A percentile compares a stretch with the other conserved stretches of the same genome.
Conservation (phyloP, 92 coral and sea anemone genomes). For the Anthopleura xanthogrammica region DNA sequence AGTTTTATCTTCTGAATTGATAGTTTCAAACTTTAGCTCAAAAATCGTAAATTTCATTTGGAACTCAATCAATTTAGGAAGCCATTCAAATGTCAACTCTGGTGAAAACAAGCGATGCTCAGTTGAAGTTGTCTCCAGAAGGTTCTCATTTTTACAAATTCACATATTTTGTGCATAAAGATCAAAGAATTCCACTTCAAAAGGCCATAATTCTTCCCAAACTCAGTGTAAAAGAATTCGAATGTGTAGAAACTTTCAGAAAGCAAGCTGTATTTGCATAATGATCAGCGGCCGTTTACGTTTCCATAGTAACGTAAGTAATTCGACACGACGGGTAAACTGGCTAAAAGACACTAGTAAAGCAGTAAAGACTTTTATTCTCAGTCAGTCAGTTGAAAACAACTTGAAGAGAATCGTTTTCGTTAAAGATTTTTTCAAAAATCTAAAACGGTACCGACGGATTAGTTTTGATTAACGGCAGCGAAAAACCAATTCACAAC, state of each 20-base stretch:
- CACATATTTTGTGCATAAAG: background rate
- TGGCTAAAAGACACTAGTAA: no score
- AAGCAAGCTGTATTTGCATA: background rate
- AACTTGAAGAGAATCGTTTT: no score
- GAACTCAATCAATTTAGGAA: background rate
- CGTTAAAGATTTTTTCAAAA: no score
- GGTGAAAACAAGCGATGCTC: background rate
- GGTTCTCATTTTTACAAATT: background rate
- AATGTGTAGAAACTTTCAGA: background rate
- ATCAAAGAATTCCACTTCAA: background rate
- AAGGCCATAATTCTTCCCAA: background rate
- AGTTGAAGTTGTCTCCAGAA: background rate
- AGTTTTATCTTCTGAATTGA: background rate
- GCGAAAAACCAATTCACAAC: no score
- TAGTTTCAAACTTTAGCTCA: background rate
- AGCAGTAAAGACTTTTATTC: no score
- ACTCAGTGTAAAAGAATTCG: background rate
- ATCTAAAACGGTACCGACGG: no score
- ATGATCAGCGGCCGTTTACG: slow-evolving; percentile 25
- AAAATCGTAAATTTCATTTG: background rate
- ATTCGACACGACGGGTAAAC: background rate
- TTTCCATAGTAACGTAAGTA: slow-evolving; percentile 18
- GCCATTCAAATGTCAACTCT: background rate
- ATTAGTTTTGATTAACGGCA: no score
- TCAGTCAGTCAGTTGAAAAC: no score